Percentiles rank a stretch among this genome's conserved stretches.
Conservation (phyloP, 2,797 vertebrate species). For the Coluber constrictor region DNA sequence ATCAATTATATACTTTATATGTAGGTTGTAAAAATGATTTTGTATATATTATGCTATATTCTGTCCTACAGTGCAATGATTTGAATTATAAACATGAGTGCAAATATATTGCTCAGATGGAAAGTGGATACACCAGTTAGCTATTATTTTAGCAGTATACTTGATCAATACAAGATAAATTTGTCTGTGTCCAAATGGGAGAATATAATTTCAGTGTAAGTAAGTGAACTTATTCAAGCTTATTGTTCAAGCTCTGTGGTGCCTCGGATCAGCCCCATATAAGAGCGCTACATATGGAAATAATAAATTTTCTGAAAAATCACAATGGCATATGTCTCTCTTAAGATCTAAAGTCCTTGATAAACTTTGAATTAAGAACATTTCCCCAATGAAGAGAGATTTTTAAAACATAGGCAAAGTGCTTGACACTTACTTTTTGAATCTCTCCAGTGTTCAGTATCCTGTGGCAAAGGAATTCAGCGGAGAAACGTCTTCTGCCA, state of each 20-base stretch:
- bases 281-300: not conserved
- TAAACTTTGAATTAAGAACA: constrained; percentile 3
- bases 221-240: not conserved
- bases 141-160: not conserved
- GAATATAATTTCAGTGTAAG: not conserved
- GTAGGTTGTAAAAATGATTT: not conserved
- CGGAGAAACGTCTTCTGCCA: constrained; percentile 80
- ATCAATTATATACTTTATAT: not conserved
- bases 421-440: constrained; percentile 63
- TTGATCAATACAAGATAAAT: not conserved
- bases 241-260: not conserved
- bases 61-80: not conserved
- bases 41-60: not conserved
- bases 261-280: not conserved
- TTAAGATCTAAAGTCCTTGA: not conserved
- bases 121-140: not conserved
- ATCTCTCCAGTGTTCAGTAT: constrained; percentile 81
- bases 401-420: not conserved
- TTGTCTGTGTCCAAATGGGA: not conserved
- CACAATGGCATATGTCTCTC: not conserved
- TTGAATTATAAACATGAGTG: not conserved
- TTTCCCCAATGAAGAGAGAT: not conserved
- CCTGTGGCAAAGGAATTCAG: constrained; percentile 83
- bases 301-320: not conserved
- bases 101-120: not conserved